phyloP scores from a whole-genome alignment of 2,888 invertebrate genomes.

The Boloria euphrosyne region DNA sequence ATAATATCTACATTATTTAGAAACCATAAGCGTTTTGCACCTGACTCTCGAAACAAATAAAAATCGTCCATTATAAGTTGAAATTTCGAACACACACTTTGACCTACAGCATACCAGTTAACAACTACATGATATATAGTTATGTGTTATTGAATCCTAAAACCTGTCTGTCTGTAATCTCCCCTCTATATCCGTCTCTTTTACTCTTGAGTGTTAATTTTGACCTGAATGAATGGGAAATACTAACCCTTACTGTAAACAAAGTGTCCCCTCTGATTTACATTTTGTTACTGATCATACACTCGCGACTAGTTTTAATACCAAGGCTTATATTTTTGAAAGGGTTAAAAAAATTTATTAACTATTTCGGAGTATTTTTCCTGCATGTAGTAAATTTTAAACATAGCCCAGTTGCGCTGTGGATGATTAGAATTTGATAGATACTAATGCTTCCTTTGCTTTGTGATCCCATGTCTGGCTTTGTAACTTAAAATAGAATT shows the following conservation, averaged over 20 bases:
- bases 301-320: background rate
- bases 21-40: too few species aligned
- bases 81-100: background rate
- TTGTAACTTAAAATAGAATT: too few species aligned
- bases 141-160: background rate
- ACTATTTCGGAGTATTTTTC: too few species aligned
- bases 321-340: background rate
- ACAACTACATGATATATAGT: slow-evolving; percentile 2
- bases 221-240: slow-evolving; percentile 10
- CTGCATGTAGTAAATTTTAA: too few species aligned
- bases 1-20: too few species aligned
- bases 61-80: background rate
- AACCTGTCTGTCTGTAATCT: slow-evolving; percentile 15
- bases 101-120: background rate
- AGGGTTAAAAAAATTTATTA: background rate
- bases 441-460: too few species aligned
- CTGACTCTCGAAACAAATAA: too few species aligned
- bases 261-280: slow-evolving; percentile 24
- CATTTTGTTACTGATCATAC: slow-evolving; percentile 14
- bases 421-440: too few species aligned
- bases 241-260: slow-evolving; percentile 20
- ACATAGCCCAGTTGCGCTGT: too few species aligned
- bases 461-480: too few species aligned
- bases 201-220: slow-evolving; percentile 14
- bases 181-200: slow-evolving; percentile 13